Conservation (phyloP, 2,113 vertebrate genomes). For the Oreamnos americanus region DNA sequence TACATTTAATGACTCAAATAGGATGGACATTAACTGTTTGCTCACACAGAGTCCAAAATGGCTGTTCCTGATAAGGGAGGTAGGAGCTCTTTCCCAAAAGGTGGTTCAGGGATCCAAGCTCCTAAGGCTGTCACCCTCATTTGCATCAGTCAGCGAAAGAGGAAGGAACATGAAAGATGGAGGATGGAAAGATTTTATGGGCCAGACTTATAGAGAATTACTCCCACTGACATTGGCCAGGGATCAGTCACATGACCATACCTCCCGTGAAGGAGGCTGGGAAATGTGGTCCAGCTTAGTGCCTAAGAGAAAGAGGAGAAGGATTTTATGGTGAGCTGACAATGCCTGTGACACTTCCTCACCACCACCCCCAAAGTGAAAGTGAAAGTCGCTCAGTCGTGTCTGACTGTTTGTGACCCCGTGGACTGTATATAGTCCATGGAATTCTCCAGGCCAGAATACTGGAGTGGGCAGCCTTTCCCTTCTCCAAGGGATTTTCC, state of each 20-base stretch:
- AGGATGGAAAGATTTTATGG: background rate
- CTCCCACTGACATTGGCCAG: background rate
- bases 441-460: background rate
- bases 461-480: background rate
- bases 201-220: background rate
- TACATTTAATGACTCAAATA: background rate
- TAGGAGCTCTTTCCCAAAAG: background rate
- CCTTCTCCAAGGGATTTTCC: background rate
- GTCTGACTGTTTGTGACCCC: background rate
- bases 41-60: background rate
- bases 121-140: rapidly evolving
- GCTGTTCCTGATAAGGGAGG: background rate
- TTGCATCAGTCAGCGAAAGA: background rate
- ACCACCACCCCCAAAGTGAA: background rate
- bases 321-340: background rate
- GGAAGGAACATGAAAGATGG: background rate
- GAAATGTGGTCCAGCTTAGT: background rate
- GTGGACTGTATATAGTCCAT: background rate
- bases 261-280: background rate
- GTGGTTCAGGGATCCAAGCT: background rate
- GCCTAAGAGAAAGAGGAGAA: background rate
- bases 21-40: background rate
- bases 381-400: background rate
- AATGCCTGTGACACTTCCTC: background rate
- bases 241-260: background rate